Evolutionary conservation across 2,797 vertebrate species (phyloP).

Genomic region (Ctenochaetus hawaiiensis): DNA sequence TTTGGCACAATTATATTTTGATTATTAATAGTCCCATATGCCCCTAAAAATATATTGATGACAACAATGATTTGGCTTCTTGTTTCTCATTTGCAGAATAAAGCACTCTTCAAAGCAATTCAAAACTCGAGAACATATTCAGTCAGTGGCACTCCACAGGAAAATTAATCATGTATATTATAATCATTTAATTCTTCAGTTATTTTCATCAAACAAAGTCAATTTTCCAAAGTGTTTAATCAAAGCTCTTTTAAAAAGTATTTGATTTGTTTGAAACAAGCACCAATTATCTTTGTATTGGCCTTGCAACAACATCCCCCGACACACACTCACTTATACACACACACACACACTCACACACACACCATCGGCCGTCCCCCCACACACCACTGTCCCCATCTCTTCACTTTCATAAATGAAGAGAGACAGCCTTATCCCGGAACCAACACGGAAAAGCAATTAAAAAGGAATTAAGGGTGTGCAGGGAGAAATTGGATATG

Average conservation of each 20-base stretch:
- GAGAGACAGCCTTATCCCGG: conserved; percentile 83
- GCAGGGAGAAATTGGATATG: conserved; percentile 85
- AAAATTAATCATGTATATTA: conserved; percentile 65
- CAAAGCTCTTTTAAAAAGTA: conserved; percentile 62
- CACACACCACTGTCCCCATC: conserved; percentile 66
- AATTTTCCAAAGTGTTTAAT: conserved; percentile 64
- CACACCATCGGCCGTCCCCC: conserved; percentile 29
- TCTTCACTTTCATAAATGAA: conserved; percentile 80
- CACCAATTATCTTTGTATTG: conserved; percentile 65
- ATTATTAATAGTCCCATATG: conserved; percentile 18
- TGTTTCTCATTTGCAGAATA: conserved; percentile 36
- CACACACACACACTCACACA: conserved; percentile 30
- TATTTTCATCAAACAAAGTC: conserved; percentile 63
- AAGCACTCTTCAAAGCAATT: conserved; percentile 37
- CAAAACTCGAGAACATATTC: conserved; percentile 30
- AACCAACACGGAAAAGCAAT: conserved; percentile 83
- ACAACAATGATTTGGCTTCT: conserved; percentile 28
- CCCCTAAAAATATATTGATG: conserved; percentile 17
- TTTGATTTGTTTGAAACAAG: conserved; percentile 67
- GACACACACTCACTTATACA: background rate
- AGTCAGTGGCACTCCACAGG: conserved; percentile 24
- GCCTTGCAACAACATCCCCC: conserved; percentile 35
- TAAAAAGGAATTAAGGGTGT: conserved; percentile 86
- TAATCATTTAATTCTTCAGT: conserved; percentile 61
- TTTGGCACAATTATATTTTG: conserved; percentile 5